Evolutionary conservation across 2,113 vertebrate species (phyloP).

Genomic region (Gila orcuttii): DNA sequence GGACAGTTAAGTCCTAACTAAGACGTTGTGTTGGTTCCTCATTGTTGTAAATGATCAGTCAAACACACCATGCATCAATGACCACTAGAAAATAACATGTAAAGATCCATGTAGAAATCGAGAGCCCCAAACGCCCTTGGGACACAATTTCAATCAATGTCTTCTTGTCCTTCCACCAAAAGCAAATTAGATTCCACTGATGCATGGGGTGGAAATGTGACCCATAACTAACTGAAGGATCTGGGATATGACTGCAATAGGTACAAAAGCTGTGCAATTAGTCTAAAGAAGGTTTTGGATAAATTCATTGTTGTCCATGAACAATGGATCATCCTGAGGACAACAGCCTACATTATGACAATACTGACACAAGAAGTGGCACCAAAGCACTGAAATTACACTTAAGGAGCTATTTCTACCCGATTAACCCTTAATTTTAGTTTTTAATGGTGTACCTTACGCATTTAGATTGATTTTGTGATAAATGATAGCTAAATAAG

Average conservation of each 20-base stretch:
- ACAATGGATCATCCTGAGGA: slow-evolving; percentile 15
- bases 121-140: slow-evolving; percentile 72
- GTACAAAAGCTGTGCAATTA: slow-evolving; percentile 57
- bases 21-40: slow-evolving; percentile 56
- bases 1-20: slow-evolving; percentile 43
- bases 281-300: slow-evolving; percentile 29
- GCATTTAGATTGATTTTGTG: neutral
- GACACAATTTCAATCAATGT: slow-evolving; percentile 81
- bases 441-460: neutral
- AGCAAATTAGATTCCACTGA: slow-evolving; percentile 77
- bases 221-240: slow-evolving; percentile 76
- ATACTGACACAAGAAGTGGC: neutral
- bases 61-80: slow-evolving; percentile 63
- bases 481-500: neutral
- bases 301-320: slow-evolving; percentile 22
- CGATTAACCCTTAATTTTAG: neutral
- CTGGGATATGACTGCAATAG: slow-evolving; percentile 65
- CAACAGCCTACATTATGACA: neutral
- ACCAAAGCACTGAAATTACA: neutral
- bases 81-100: slow-evolving; percentile 76
- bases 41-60: slow-evolving; percentile 69
- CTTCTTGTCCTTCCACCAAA: slow-evolving; percentile 79
- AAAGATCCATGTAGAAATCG: slow-evolving; percentile 71
- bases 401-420: neutral
- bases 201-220: slow-evolving; percentile 73